A percentile compares a stretch with the other conserved stretches of the same genome.
Evolutionary conservation across 2,888 invertebrate species (phyloP).

Genomic region (Hyalella azteca): DNA sequence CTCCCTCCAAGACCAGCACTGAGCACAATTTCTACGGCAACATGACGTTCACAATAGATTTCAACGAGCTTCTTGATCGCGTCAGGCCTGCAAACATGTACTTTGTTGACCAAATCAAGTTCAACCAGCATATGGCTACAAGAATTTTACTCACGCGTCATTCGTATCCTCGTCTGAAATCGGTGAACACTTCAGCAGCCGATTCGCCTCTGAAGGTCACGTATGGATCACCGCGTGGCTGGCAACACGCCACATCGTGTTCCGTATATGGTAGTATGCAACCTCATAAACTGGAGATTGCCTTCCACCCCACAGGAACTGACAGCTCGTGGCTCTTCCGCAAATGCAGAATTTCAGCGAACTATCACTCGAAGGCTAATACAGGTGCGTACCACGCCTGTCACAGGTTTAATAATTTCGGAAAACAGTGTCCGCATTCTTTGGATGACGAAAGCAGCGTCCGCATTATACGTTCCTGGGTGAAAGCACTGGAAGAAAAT

Average conservation of each 20-base stretch:
- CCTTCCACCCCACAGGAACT: neutral
- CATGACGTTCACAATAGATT: slow-evolving; percentile 5
- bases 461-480: neutral
- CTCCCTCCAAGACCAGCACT: neutral
- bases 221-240: neutral
- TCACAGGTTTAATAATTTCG: slow-evolving; percentile 16
- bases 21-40: slow-evolving; percentile 9
- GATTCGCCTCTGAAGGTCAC: neutral
- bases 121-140: slow-evolving; percentile 2
- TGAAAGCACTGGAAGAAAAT: slow-evolving; percentile 4
- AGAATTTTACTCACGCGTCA: neutral
- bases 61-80: neutral
- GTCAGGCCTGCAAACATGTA: neutral
- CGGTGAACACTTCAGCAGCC: neutral
- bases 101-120: slow-evolving; percentile 17
- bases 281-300: slow-evolving; percentile 6
- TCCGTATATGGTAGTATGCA: neutral
- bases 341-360: neutral
- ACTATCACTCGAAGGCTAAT: slow-evolving; percentile 5
- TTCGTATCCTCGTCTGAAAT: neutral
- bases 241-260: slow-evolving; percentile 5
- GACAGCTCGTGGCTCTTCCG: slow-evolving; percentile 8
- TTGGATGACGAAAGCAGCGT: neutral
- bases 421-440: neutral
- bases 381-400: neutral